Evolutionary conservation across 2,888 invertebrate species (phyloP).

Genomic region (Macrosiphum euphorbiae): DNA sequence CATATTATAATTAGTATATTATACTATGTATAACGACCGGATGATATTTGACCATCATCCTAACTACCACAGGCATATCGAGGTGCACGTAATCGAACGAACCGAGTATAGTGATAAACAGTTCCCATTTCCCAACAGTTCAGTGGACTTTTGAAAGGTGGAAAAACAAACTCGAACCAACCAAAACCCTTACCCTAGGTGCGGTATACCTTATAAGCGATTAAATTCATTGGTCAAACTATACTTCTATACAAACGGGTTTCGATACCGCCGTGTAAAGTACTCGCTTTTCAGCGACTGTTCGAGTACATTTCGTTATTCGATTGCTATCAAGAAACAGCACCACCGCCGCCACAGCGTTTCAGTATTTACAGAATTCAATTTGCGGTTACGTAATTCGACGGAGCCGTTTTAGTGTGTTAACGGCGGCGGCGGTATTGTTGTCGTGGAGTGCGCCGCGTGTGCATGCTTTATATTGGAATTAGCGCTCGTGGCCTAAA

Average conservation of each 20-base stretch:
- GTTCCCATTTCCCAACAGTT: too few relatives aligned
- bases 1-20: too few relatives aligned
- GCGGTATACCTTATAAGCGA: not conserved
- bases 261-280: not conserved
- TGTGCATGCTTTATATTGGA: not conserved
- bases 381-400: not conserved
- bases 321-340: not conserved
- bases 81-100: not conserved
- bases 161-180: too few relatives aligned
- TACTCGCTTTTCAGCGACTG: not conserved
- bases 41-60: not conserved
- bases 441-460: not conserved
- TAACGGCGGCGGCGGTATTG: not conserved
- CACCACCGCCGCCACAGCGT: not conserved
- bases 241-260: too few relatives aligned
- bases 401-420: not conserved
- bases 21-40: not conserved
- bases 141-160: too few relatives aligned
- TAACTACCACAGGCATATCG: not conserved
- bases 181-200: not conserved
- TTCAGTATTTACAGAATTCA: not conserved
- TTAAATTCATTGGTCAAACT: not conserved
- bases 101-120: not conserved
- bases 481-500: not conserved
- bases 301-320: not conserved